Evolutionary conservation across 2,113 vertebrate genomes (phyloP), one percentile per base, ranked within the genome.

Genomic region (Arenaria interpres): DNA sequence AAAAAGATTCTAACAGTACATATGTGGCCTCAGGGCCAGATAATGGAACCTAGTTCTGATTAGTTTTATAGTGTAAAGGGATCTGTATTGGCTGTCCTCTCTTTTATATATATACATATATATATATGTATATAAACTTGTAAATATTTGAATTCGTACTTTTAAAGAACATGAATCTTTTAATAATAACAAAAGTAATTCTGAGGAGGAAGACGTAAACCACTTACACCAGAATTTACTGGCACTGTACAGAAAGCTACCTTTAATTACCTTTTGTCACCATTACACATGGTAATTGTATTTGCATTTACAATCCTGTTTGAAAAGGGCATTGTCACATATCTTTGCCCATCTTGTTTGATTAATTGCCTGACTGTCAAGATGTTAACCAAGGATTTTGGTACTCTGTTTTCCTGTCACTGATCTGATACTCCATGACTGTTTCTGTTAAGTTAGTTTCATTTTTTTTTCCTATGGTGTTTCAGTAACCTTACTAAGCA

Each of bases 281-380:
- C 13, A 56, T 93, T 94, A 74, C 24, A 45, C 51, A 46, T 3
- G 13, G 39, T 84, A 93, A 96, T 91, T 81, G 46, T 85, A 90
- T 97, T 95, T 94, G 64, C 88, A 94, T 93, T 94, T 93, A 84
- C 48, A 94, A 84, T 93, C 83, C 74, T 84, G 48, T 78, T 95
- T 97, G 97, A 96, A 96, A 97, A 97, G 94, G 87, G 88, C 95
- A 96, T 87, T 93, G 93, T 95, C 92, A 84, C 95, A 48, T 89
- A 94, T 89, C 88, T 88, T 96, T 92, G 73, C 74, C 82, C 78
- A 94, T 96, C 90, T 92, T 81, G 60, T 92, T 90, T 92, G 93
- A 96, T 95, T 96, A 97, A 96, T 96, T 93, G 10, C 79, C 60
- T 92, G 56, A 71, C 88, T 93, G 92, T 92, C 96, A 96, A 92